A percentile compares a stretch with the other conserved stretches of the same genome.
Conservation (phyloP, 2,113 vertebrate species). For the Ptyas mucosa region DNA sequence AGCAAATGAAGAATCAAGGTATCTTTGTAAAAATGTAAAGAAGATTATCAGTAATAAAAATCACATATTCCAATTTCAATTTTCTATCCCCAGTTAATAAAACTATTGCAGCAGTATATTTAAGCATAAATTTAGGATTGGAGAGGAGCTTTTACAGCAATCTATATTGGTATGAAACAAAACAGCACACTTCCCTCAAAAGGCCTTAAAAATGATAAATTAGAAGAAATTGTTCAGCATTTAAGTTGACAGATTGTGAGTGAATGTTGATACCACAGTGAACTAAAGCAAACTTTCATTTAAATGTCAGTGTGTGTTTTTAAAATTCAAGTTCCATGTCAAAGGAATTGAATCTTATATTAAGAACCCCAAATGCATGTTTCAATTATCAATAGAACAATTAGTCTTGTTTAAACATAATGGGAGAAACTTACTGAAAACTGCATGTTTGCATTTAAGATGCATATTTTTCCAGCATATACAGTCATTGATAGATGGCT, state of each 20-base stretch:
- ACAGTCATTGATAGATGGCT: conserved; percentile 11
- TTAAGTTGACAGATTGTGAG: neutral
- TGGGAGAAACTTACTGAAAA: conserved; percentile 48
- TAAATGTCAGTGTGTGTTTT: neutral
- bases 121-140: neutral
- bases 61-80: neutral
- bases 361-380: conserved; percentile 2
- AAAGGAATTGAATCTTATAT: neutral
- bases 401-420: conserved; percentile 31
- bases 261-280: conserved; percentile 17
- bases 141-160: neutral
- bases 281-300: conserved; percentile 25
- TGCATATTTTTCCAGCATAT: conserved; percentile 20
- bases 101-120: neutral
- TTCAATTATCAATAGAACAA: conserved; percentile 23
- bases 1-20: neutral
- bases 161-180: neutral
- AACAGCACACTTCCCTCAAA: conserved; percentile 21
- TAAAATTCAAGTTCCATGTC: conserved; percentile 2
- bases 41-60: neutral
- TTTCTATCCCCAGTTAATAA: neutral
- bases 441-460: neutral
- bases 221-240: neutral
- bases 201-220: neutral
- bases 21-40: neutral